Conservation (phyloP, 2,797 vertebrate genomes). For the Tangara arthus region DNA sequence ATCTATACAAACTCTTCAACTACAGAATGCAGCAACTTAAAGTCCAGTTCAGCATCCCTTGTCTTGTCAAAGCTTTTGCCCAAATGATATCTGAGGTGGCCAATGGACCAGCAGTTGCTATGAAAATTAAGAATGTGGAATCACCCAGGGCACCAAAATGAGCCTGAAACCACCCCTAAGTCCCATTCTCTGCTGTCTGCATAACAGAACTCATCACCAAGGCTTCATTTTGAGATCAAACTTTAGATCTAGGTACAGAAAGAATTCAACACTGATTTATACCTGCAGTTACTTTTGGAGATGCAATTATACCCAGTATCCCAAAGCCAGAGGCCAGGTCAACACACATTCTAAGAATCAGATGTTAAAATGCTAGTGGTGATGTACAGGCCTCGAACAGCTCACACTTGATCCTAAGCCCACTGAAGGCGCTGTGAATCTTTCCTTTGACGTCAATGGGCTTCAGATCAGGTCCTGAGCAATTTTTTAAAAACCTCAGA, state of each 20-base stretch:
- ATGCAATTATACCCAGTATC: not conserved
- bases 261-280: not conserved
- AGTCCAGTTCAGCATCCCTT: not conserved
- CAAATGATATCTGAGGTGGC: not conserved
- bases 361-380: not conserved
- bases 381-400: not conserved
- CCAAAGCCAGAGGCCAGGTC: not conserved
- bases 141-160: not conserved
- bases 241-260: not conserved
- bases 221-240: not conserved
- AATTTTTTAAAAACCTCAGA: conserved; percentile 52
- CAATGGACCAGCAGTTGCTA: not conserved
- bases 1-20: conserved; percentile 4
- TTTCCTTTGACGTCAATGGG: conserved; percentile 63
- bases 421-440: conserved; percentile 31
- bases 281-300: not conserved
- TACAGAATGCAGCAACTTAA: not conserved
- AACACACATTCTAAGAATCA: not conserved
- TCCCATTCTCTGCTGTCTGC: not conserved
- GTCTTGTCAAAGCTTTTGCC: not conserved
- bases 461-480: conserved; percentile 47
- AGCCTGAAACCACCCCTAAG: not conserved
- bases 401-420: conserved; percentile 18
- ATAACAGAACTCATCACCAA: not conserved
- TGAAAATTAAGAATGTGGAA: not conserved